phyloP scores from a whole-genome alignment of 2,888 invertebrate species.

The Microplitis manilae region DNA sequence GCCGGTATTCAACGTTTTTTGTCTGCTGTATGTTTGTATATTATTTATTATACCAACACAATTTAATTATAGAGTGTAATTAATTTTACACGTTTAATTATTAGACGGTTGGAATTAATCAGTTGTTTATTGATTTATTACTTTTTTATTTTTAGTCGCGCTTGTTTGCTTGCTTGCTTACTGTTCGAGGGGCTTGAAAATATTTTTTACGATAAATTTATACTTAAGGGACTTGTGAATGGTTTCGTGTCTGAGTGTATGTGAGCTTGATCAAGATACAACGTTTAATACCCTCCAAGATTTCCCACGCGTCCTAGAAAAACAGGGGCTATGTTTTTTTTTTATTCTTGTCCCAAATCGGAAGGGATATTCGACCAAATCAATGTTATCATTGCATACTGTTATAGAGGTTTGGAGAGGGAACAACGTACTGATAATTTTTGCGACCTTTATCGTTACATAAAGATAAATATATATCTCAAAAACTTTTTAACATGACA shows the following conservation, averaged over 20 bases:
- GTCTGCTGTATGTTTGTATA: neutral
- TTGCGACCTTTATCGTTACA: neutral
- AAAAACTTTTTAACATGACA: neutral
- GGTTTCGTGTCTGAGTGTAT: constrained; percentile 11
- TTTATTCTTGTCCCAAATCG: neutral
- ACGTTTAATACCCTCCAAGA: constrained; percentile 23
- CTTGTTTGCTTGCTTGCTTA: neutral
- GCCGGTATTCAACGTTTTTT: neutral
- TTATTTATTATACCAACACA: neutral
- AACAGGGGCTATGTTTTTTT: neutral
- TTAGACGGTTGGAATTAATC: neutral
- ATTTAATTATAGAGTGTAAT: neutral
- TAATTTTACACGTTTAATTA: neutral
- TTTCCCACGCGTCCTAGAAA: constrained; percentile 30
- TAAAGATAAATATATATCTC: neutral
- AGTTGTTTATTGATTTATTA: neutral
- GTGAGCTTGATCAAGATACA: constrained; percentile 29
- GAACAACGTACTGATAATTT: neutral
- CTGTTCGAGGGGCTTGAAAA: neutral
- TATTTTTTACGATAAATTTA: neutral
- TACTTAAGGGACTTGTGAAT: neutral
- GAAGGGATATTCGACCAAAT: neutral
- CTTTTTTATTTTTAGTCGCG: neutral
- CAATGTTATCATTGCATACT: neutral
- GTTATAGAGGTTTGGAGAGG: neutral